phyloP scores from a whole-genome alignment of 1,140 invertebrate species.

The Trichonephila clavata region DNA sequence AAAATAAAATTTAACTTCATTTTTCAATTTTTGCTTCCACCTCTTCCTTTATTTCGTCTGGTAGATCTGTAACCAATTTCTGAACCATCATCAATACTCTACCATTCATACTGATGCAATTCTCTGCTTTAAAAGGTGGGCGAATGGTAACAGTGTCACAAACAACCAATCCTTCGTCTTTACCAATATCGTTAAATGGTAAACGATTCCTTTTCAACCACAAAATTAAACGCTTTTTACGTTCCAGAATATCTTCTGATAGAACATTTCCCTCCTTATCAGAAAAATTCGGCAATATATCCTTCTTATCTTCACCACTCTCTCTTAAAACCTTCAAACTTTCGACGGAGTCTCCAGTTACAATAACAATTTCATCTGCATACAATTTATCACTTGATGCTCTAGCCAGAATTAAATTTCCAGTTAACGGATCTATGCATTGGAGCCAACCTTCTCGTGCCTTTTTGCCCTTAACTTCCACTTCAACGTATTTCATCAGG shows the following conservation, averaged over 20 bases:
- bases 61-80: neutral
- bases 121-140: neutral
- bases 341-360: neutral
- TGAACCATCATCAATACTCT: neutral
- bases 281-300: neutral
- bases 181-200: neutral
- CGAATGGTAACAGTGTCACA: conserved; percentile 4
- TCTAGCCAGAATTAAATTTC: conserved; percentile 1
- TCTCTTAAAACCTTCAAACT: neutral
- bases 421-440: conserved; percentile 15
- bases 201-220: neutral
- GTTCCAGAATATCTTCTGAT: neutral
- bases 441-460: neutral
- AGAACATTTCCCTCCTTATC: neutral
- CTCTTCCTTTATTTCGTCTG: neutral
- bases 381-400: too few relatives aligned
- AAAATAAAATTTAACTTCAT: too few relatives aligned
- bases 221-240: conserved; percentile 9
- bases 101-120: neutral
- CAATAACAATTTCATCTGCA: neutral
- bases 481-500: neutral
- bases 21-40: too few relatives aligned
- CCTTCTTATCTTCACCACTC: neutral
- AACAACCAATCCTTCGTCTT: neutral
- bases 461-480: neutral